Evolutionary conservation across 2,888 invertebrate genomes (phyloP), one percentile per base, ranked within the genome.

Genomic region (Diaperis boleti): DNA sequence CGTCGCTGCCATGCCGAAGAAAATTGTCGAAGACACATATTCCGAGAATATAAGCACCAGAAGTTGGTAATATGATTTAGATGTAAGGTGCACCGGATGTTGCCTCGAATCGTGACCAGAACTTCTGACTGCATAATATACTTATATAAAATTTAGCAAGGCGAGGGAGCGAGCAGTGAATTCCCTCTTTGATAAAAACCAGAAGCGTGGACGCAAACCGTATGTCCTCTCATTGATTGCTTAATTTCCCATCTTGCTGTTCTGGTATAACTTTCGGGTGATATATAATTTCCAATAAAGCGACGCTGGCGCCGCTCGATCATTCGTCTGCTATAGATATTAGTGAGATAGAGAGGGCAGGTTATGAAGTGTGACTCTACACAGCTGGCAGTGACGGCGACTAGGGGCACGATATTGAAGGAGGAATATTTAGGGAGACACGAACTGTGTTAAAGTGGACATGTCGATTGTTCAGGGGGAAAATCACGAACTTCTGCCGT

Each of bases 351-450:
- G 67, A 70, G 66, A 68, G 67, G 61, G 65, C 69, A 72, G 72
- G 76, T 79, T 80, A 80, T 81, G 81, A 80, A 81, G 80, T 80
- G 80, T 77, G 78, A 80, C 79, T 74, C 67, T 69, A 70, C 76
- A 77, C 81, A 81, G 80, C 74, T 81, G 81, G 70, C 73, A 72
- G 70, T 80, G 80, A 81, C 81, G 78, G 76, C 77, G 68, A 69
- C 74, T 65, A 65, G 56, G 54, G 39, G 54, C 39, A 54, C 61
- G 76, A 79, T 78, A 80, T 80, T 78, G 79, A 78, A 76, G 74
- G 75, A 75, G 72, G 71, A 73, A 72, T 72, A 73, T 74, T 74
- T 69, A 70, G 68, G 62, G 59, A 44, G 62, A 55, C 55, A 49
- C 13, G 45, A 37, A 20, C 59, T 39, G 47, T 15, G 41, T 41